Evolutionary conservation across 2,113 vertebrate species (phyloP).

Genomic region (Oncorhynchus kisutch): DNA sequence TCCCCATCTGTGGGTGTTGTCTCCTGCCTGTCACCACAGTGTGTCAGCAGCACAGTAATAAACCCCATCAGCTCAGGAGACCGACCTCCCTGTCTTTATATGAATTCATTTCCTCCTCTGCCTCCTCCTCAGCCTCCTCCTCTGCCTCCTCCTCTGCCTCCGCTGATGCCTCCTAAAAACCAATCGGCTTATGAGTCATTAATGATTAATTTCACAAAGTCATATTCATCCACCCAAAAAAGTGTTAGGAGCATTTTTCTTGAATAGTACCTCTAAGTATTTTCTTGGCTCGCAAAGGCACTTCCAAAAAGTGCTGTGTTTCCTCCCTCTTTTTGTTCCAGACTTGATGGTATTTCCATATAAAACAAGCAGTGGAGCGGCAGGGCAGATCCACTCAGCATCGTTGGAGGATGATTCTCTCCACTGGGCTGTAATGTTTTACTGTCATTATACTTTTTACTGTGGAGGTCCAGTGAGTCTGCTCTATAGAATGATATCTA

Average conservation of each 20-base stretch:
- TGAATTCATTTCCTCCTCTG: conserved; percentile 45
- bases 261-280: conserved; percentile 2
- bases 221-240: conserved; percentile 16
- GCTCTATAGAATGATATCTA: no score
- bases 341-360: conserved; percentile 43
- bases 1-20: conserved; percentile 22
- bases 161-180: conserved; percentile 29
- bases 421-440: neutral
- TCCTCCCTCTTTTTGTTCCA: conserved; percentile 17
- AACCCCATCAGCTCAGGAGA: conserved; percentile 47
- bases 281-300: conserved; percentile 17
- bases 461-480: no score
- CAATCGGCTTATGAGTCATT: conserved; percentile 38
- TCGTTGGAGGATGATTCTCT: neutral
- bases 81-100: conserved; percentile 39
- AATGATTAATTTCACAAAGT: conserved; percentile 42
- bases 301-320: conserved; percentile 32
- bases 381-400: conserved; percentile 25
- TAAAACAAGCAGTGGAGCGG: conserved; percentile 33
- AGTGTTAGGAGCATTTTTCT: neutral
- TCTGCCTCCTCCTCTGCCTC: no score
- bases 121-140: no score
- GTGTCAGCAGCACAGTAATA: conserved; percentile 39
- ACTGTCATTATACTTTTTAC: neutral
- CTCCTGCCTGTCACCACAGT: conserved; percentile 14